A percentile compares a stretch with the other conserved stretches of the same genome.
Conservation (phyloP, 2,113 vertebrate species). For the Pontoporia blainvillei region DNA sequence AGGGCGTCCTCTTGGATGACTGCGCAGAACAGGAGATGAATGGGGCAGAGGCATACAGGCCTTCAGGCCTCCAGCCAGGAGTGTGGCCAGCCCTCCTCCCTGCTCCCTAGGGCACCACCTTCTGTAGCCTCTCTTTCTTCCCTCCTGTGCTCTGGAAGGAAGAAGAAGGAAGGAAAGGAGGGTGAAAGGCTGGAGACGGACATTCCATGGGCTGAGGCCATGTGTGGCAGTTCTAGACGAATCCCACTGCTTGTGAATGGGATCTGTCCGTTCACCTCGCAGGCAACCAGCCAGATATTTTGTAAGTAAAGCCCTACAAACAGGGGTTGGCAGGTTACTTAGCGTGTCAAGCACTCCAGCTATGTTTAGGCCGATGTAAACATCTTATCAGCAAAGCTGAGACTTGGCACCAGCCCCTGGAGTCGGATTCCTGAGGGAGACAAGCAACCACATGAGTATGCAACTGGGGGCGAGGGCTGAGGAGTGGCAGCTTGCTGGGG, state of each 20-base stretch:
- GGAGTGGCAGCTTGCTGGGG: conserved; percentile 29
- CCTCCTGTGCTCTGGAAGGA: neutral
- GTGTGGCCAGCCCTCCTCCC: neutral
- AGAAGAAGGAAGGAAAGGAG: neutral
- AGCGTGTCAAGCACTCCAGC: conserved; percentile 69
- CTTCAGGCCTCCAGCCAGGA: neutral
- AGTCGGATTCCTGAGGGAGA: conserved; percentile 71
- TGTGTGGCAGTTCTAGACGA: conserved; percentile 31
- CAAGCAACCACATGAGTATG: conserved; percentile 76
- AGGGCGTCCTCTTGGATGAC: neutral
- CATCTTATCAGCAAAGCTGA: conserved; percentile 80
- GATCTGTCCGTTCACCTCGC: conserved; percentile 45
- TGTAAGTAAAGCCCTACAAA: conserved; percentile 17
- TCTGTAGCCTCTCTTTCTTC: neutral
- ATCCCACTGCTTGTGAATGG: conserved; percentile 69
- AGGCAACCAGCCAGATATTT: conserved; percentile 33
- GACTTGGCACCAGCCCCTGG: conserved; percentile 76
- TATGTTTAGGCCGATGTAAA: conserved; percentile 80
- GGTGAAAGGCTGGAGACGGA: neutral
- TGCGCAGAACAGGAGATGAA: neutral
- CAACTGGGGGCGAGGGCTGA: conserved; percentile 63
- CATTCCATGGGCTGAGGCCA: neutral
- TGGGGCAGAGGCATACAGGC: neutral
- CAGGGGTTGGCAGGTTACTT: conserved; percentile 59
- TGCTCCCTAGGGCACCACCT: neutral